Percentiles rank a stretch among this genome's conserved stretches.
These are phyloP conservation scores for Sorex fumeus DNA, from an alignment of 2,113 vertebrate species.

Conservation along the genomic window DNA sequence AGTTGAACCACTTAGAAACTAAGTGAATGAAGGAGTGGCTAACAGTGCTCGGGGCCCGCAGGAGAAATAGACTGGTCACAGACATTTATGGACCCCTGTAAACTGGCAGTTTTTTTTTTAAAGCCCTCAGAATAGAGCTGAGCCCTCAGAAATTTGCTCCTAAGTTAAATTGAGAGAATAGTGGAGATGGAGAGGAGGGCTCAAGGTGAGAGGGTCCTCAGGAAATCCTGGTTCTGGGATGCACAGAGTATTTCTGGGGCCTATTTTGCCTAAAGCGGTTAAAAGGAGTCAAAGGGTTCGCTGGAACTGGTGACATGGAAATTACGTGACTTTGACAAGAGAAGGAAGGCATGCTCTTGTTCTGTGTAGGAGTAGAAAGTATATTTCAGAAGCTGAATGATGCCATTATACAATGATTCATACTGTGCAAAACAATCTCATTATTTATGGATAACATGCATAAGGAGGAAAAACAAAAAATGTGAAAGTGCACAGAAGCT, in stretches of 20 bases:
- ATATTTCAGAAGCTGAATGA: slow-evolving; percentile 43
- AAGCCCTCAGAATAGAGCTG: neutral
- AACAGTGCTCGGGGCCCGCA: neutral
- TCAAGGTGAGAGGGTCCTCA: neutral
- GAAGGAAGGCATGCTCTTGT: neutral
- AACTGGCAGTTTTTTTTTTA: neutral
- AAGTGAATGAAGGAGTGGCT: neutral
- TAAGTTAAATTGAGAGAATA: slow-evolving; percentile 28
- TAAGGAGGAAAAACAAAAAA: slow-evolving; percentile 27
- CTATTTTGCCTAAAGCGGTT: neutral
- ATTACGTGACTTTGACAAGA: slow-evolving; percentile 50
- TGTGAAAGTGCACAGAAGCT: neutral
- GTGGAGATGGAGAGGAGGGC: neutral
- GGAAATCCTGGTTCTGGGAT: neutral
- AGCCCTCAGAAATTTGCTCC: neutral
- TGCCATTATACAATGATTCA: neutral
- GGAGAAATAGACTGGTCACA: neutral
- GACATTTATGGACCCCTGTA: neutral
- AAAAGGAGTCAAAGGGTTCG: neutral
- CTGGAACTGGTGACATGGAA: neutral
- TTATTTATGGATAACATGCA: neutral
- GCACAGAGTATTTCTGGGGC: neutral
- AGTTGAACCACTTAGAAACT: neutral
- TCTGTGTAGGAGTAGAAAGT: neutral
- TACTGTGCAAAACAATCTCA: neutral